Evolutionary conservation across 2,113 vertebrate genomes (phyloP), one percentile per base, ranked within the genome.

Genomic region (Leptocoma aspasia): DNA sequence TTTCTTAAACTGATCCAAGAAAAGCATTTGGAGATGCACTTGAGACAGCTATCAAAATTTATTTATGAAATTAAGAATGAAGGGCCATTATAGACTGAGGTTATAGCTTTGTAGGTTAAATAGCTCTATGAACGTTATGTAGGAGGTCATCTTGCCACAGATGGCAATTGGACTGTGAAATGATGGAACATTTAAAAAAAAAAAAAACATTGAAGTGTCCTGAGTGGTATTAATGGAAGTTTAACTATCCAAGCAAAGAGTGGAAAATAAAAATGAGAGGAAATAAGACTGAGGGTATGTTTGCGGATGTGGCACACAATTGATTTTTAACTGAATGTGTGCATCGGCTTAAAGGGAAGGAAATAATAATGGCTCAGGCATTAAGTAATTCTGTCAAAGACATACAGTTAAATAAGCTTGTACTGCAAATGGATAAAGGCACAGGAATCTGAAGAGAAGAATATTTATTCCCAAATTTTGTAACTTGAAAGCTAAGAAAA

Each of bases 21-120:
- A 94, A 85, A 42, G 6, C 65, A 56, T 45, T 77, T 65, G 35
- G n/a, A 95, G 44, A 44, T 93, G 35, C 35, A 54, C 68, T 96
- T 92, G 65, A 94, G 70, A 95, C 59, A 93, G 53, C 57, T 94
- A 81, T 88, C 83, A 93, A 89, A 94, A 94, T n/a, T 41, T 84
- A 56, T 93, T 76, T 96, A 59, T 94, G 57, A 95, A 96, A 87
- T 95, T 85, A 91, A 89, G 68, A 96, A n/a, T 91, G 83, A 93
- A 94, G 22, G 56, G 42, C 65, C 52, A 39, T 91, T 96, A 86
- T 47, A 92, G 33, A 47, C 82, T 94, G 59, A 90, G 22, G 53
- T 86, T 79, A 84, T 56, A 50, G 23, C 66, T 94, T 89, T 53
- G 37, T 37, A 79, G 54, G 83, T 73, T 52, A 96, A 96, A 93